Conservation (phyloP, 2,888 invertebrate genomes). For the Polydesmus complanatus region DNA sequence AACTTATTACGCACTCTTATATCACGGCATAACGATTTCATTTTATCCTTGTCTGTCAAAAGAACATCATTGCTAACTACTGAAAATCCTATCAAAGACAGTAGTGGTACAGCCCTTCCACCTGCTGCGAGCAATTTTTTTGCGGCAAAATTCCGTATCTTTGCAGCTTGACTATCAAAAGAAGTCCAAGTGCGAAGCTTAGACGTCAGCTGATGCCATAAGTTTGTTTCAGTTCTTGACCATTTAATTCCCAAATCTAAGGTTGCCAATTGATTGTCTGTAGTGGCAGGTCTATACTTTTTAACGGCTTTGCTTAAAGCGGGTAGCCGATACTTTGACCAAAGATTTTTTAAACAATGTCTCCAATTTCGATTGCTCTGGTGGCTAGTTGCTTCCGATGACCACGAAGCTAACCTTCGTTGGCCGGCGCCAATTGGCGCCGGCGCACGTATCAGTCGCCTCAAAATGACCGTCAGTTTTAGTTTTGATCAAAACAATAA, state of each 20-base stretch:
- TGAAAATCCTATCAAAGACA: conserved; percentile 57
- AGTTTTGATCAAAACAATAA: no score
- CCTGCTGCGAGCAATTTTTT: conserved; percentile 48
- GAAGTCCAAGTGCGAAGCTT: not conserved
- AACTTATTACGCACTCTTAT: conserved; percentile 43
- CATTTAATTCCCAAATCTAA: not conserved
- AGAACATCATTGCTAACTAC: conserved; percentile 49
- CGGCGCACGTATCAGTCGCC: no score
- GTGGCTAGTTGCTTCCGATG: not conserved
- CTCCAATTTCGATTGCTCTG: not conserved
- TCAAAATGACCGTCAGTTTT: no score
- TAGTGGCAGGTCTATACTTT: not conserved
- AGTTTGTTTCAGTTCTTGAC: not conserved
- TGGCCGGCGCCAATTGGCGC: not conserved
- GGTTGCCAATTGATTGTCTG: not conserved
- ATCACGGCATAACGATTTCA: conserved; percentile 63
- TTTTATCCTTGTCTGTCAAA: conserved; percentile 58
- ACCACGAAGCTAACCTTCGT: not conserved
- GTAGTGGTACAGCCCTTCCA: conserved; percentile 46
- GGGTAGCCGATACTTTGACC: not conserved
- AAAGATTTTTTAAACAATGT: not conserved
- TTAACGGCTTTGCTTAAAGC: not conserved
- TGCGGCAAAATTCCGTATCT: conserved; percentile 47
- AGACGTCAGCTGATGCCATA: not conserved
- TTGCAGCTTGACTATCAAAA: conserved; percentile 38